Base-by-base conservation (phyloP, 1,140 invertebrate genomes). In the Subanguina moxae region DNA sequence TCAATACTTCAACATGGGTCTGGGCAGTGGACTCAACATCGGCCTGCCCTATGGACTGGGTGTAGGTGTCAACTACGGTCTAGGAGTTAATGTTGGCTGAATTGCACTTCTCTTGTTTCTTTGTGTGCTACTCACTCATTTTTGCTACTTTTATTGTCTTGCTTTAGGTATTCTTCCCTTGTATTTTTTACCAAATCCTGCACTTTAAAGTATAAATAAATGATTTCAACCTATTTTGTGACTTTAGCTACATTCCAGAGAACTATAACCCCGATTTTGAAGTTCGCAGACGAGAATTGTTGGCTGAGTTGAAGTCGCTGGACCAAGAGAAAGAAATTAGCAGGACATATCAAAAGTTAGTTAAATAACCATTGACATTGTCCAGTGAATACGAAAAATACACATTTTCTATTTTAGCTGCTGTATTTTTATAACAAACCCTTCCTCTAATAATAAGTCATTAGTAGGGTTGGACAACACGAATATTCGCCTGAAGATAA, bases 61-160 rank as follows among this genome's bases (percentile, higher is more conserved):
- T 19, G 25, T 62, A 21, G 61, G 61, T 11, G 23, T 62, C 42
- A 42, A 42, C 15, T 42, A 30, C 23, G 61, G 61, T 19, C 13
- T 62, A 19, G 61, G 23, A 21, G 32, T 62, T 38, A 43, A 42
- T 62, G 23, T 62, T 38, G 61, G 61, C 30, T 62, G 43, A 62
- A 28, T n/a, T 1, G 32, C 1, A 58, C 32, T 58, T 23, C 17
- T 28, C 32, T 0, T 8, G 28, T 28, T 25, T 25, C 21, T 23
- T 19, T 17, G 48, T n/a, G n/a, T 57, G 15, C 15, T 57, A 38
- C 32, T 5, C 32, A 38, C 32, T 38, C 11, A 38, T 3, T 38
- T 38, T 38, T 38, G 3, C 32, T 38, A 11, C 32, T 38, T 38
- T 3, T 38, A 38, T 38, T 5, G 32, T 38, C 32, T 38, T 38